These are phyloP conservation scores for Sepiola atlantica DNA, from an alignment of 2,888 invertebrate species.

Conservation along the genomic window DNA sequence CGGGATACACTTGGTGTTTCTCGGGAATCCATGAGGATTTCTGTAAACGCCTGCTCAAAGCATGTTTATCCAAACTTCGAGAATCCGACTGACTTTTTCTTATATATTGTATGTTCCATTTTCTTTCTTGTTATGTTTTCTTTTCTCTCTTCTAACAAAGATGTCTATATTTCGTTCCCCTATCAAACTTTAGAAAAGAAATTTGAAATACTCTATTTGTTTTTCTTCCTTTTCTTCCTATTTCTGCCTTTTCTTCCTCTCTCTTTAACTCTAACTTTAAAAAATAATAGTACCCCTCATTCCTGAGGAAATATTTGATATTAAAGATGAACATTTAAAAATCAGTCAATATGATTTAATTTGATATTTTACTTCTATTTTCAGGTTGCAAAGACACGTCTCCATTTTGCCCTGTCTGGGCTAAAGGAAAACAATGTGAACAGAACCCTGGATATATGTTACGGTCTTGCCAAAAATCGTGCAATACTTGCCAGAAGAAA, in stretches of 20 bases:
- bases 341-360: too few relatives aligned
- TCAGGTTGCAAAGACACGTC: slow-evolving; percentile 57
- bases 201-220: neutral
- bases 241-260: neutral
- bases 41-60: too few relatives aligned
- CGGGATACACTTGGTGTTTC: too few relatives aligned
- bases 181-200: neutral
- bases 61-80: too few relatives aligned
- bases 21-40: too few relatives aligned
- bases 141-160: neutral
- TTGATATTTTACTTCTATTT: slow-evolving; percentile 11
- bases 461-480: slow-evolving; percentile 57
- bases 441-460: slow-evolving; percentile 58
- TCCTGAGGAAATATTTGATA: too few relatives aligned
- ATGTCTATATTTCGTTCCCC: neutral
- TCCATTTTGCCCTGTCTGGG: slow-evolving; percentile 56
- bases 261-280: too few relatives aligned
- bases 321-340: neutral
- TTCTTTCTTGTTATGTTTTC: neutral
- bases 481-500: slow-evolving; percentile 53
- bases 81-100: too few relatives aligned
- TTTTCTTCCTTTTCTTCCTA: neutral
- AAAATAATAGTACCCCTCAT: too few relatives aligned
- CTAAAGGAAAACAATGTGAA: slow-evolving; percentile 54
- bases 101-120: neutral